A percentile compares a stretch with the other conserved stretches of the same genome.
Conservation (phyloP, 30 jellyfish, hydroid and myxozoan species). For the Catostylus mosaicus region DNA sequence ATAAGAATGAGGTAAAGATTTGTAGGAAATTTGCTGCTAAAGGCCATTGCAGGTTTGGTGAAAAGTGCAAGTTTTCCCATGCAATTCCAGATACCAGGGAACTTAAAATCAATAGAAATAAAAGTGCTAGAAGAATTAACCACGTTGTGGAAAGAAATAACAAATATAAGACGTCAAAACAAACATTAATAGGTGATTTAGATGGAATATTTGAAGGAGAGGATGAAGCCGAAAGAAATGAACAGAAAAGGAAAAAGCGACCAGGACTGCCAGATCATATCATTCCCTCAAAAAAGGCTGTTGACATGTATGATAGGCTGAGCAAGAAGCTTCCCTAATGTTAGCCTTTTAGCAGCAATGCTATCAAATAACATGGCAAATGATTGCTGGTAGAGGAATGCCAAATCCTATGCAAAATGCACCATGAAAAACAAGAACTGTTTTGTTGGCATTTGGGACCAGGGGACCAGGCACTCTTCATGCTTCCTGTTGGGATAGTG, state of each 20-base stretch:
- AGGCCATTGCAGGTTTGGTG: conserved; percentile 56
- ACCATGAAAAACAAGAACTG: too few relatives aligned
- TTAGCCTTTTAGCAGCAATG: background rate
- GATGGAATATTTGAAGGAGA: conserved; percentile 31
- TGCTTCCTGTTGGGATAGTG: too few relatives aligned
- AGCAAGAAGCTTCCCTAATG: background rate
- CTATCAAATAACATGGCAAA: too few relatives aligned
- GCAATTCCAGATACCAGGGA: background rate
- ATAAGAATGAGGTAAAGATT: background rate
- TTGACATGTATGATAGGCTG: conserved; percentile 45
- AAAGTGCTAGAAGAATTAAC: background rate
- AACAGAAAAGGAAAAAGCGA: conserved; percentile 24
- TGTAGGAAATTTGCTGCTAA: conserved; percentile 40
- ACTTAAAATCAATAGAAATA: background rate
- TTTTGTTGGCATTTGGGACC: too few relatives aligned
- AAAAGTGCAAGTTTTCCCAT: conserved; percentile 32
- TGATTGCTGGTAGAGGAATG: too few relatives aligned
- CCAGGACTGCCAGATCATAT: conserved; percentile 43
- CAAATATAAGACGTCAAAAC: background rate
- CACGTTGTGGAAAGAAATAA: background rate
- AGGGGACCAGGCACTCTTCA: too few relatives aligned
- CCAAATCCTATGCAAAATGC: too few relatives aligned
- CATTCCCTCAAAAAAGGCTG: conserved; percentile 59
- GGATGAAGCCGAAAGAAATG: conserved; percentile 5
- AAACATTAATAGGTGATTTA: conserved; percentile 35